These are phyloP conservation scores for Ceratothoa steindachneri DNA, from an alignment of 2,888 invertebrate genomes.

Conservation along the genomic window DNA sequence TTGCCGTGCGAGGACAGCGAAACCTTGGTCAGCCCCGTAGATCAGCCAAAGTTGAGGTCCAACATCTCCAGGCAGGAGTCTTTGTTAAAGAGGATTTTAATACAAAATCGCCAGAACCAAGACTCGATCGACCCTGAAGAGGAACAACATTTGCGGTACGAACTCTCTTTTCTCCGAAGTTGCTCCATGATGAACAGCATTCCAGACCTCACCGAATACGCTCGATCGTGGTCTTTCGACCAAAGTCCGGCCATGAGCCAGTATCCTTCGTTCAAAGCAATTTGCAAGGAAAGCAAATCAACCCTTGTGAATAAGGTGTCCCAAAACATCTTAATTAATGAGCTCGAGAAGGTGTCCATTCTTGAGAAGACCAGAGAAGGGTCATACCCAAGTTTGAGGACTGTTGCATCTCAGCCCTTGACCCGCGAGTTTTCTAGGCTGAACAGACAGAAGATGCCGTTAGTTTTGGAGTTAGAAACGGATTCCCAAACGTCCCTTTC, in stretches of 20 bases:
- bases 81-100: constrained; percentile 4
- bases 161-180: constrained; percentile 42
- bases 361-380: neutral
- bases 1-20: neutral
- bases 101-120: neutral
- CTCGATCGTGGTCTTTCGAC: constrained; percentile 27
- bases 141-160: constrained; percentile 22
- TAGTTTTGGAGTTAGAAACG: neutral
- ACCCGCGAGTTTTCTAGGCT: neutral
- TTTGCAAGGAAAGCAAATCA: constrained; percentile 21
- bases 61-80: neutral
- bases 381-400: neutral
- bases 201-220: constrained; percentile 39
- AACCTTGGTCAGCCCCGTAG: neutral
- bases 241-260: neutral
- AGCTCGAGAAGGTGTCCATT: neutral
- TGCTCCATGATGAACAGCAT: constrained; percentile 40
- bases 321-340: neutral
- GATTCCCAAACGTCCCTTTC: neutral
- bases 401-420: neutral
- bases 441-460: neutral
- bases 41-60: neutral
- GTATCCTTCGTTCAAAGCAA: constrained; percentile 1
- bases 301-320: constrained; percentile 12
- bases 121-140: neutral